These are phyloP conservation scores for Siderastrea siderea DNA, from an alignment of 92 coral and sea anemone species.

Conservation along the genomic window DNA sequence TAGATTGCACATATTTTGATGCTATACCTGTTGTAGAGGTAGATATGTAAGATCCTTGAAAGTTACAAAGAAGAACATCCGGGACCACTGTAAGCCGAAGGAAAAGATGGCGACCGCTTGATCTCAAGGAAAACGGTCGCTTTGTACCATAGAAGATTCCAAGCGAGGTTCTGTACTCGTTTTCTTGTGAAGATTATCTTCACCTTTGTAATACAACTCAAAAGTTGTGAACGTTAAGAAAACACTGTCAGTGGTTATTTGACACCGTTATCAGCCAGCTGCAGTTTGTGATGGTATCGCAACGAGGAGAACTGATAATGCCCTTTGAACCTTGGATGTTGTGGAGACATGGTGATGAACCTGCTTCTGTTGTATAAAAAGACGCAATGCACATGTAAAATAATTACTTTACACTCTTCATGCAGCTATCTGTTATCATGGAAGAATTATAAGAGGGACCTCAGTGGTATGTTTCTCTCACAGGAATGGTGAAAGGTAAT, in stretches of 20 bases:
- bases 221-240: neutral
- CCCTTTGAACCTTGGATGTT: neutral
- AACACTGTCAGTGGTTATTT: neutral
- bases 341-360: neutral
- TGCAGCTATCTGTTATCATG: too few relatives aligned
- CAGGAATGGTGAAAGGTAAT: too few relatives aligned
- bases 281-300: neutral
- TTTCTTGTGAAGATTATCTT: neutral
- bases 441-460: too few relatives aligned
- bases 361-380: neutral
- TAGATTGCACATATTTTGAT: too few relatives aligned
- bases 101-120: neutral
- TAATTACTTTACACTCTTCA: too few relatives aligned
- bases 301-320: neutral
- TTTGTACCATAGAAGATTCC: conserved; percentile 11
- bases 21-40: neutral
- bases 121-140: neutral
- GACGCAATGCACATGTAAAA: too few relatives aligned
- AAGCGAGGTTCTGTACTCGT: neutral
- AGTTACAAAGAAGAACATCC: neutral
- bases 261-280: neutral
- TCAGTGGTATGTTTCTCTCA: too few relatives aligned
- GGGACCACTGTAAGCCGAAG: neutral
- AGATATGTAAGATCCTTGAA: neutral
- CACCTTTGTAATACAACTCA: neutral